phyloP scores from a whole-genome alignment of 2,888 invertebrate genomes.

The Tanypteryx hageni region DNA sequence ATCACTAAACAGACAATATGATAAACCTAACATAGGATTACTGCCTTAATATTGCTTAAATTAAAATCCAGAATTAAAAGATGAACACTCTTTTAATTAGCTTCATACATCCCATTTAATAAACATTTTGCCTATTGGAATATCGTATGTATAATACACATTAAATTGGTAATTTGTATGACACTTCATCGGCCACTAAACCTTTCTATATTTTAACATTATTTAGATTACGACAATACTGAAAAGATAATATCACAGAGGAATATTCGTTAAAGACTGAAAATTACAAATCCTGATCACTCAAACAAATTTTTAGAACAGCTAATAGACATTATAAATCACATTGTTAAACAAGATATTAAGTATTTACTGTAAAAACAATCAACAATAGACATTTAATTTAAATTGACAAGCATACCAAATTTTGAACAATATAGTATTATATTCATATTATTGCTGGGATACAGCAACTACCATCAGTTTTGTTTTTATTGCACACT shows the following conservation, averaged over 20 bases:
- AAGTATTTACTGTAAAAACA: constrained; percentile 15
- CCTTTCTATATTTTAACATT: constrained; percentile 2
- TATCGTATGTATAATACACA: constrained; percentile 44
- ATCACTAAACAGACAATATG: background rate
- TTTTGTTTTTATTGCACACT: constrained; percentile 52
- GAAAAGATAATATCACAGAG: constrained; percentile 57
- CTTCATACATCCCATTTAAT: constrained; percentile 55
- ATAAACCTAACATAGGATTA: background rate
- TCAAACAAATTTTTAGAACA: background rate
- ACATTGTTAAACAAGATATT: constrained; percentile 42
- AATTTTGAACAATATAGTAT: constrained; percentile 24
- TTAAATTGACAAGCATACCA: constrained; percentile 33
- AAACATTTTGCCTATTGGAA: constrained; percentile 33
- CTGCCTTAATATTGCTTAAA: background rate
- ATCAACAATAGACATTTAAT: background rate
- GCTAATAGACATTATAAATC: background rate
- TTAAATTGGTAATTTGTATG: constrained; percentile 14
- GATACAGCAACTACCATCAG: constrained; percentile 59
- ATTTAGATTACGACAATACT: constrained; percentile 25
- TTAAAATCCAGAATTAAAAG: background rate
- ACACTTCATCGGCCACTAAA: constrained; percentile 23
- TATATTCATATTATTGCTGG: constrained; percentile 61
- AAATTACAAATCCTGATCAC: constrained; percentile 6
- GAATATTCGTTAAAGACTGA: constrained; percentile 50
- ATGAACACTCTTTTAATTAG: constrained; percentile 62